Evolutionary conservation across 2,113 vertebrate genomes (phyloP), one percentile per base, ranked within the genome.

Genomic region (Myotis davidii): DNA sequence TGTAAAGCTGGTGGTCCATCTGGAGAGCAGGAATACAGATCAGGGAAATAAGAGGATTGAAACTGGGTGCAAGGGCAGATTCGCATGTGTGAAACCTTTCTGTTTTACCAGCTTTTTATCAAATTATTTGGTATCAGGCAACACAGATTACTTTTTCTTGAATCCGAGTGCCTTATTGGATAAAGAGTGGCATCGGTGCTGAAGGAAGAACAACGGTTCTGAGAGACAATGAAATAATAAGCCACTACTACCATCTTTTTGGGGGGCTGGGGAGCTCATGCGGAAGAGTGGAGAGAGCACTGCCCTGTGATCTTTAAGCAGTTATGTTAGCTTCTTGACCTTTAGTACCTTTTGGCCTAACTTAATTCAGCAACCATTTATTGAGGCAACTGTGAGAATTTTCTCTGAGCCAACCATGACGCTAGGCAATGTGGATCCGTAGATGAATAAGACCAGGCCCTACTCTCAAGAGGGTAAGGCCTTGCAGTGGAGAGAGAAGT

Each of bases 1-100:
- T 97, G 96, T 98, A 97, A 98, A 98, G 98, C 98, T 98, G 98
- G 89, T 98, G 97, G 98, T 98, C 99, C 99, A 99, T 99, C 99
- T 99, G 99, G 99, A 99, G 98, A 99, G 98, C 98, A 98, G 98
- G 98, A 98, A 98, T 97, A 98, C 97, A 97, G 98, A 98, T 98
- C 97, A 96, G 98, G 97, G 98, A 97, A 98, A 98, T 98, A 98
- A 98, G 97, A 98, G 98, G 98, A 98, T 97, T 98, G 98, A 97
- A 98, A 97, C 79, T 97, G 97, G 95, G 94, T 97, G 96, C 95
- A 94, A 97, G 97, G 97, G 94, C 85, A 96, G 97, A 98, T 98
- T 98, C 98, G 96, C 97, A 97, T 97, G 97, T 98, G 85, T 97
- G 97, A 98, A 98, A 97, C 92, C 94, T 98, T 96, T 88, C 94